Percentiles rank a stretch among this genome's conserved stretches.
phyloP scores from a whole-genome alignment of 2,113 vertebrate genomes.

The Clinocottus analis region DNA sequence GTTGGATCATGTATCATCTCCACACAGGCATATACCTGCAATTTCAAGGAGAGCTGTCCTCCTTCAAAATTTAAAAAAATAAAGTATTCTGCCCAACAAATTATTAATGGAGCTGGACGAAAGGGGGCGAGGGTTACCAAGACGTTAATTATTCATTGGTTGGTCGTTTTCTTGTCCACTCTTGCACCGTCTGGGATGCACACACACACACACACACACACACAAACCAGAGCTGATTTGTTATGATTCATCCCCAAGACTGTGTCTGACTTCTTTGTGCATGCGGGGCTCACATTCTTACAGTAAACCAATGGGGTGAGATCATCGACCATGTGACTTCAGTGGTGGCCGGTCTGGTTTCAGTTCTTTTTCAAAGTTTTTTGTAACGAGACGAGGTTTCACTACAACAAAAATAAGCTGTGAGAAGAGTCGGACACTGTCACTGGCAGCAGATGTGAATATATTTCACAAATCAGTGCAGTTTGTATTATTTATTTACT shows the following conservation, averaged over 20 bases:
- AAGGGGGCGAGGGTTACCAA: constrained; percentile 68
- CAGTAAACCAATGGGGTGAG: constrained; percentile 37
- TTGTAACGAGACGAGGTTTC: neutral
- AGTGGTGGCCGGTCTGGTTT: constrained; percentile 19
- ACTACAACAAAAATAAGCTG: neutral
- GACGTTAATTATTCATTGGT: constrained; percentile 77
- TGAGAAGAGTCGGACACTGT: neutral
- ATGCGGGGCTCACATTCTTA: constrained; percentile 4
- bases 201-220: constrained; percentile 33
- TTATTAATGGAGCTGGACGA: constrained; percentile 68
- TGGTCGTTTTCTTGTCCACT: constrained; percentile 57
- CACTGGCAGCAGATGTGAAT: neutral
- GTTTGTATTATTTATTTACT: neutral
- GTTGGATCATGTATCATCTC: constrained; percentile 39
- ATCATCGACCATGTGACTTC: constrained; percentile 38
- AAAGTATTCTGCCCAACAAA: constrained; percentile 66
- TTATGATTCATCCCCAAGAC: constrained; percentile 48
- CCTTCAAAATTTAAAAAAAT: constrained; percentile 69
- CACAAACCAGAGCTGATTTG: constrained; percentile 36
- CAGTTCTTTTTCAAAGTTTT: constrained; percentile 38
- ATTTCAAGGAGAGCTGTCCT: constrained; percentile 28
- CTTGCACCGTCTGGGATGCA: constrained; percentile 25
- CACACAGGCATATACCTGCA: constrained; percentile 43
- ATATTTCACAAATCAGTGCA: neutral
- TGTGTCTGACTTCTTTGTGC: constrained; percentile 12